These are phyloP conservation scores for Helleia helle DNA, from an alignment of 2,888 invertebrate genomes.

Conservation along the genomic window DNA sequence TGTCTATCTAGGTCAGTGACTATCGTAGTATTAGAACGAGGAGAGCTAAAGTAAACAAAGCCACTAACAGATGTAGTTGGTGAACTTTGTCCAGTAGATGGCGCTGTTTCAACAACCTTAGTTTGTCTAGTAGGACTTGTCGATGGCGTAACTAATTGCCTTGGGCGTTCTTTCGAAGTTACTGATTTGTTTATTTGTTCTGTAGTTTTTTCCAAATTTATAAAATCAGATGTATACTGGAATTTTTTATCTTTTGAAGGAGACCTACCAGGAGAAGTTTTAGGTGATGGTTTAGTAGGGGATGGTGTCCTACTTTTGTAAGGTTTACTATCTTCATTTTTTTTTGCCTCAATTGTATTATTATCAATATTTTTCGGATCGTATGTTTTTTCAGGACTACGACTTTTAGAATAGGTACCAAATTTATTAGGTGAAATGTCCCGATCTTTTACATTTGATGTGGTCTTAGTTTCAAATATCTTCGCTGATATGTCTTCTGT, in stretches of 20 bases:
- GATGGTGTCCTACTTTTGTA: slow-evolving; percentile 1
- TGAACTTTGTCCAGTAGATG: slow-evolving; percentile 63
- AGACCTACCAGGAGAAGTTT: slow-evolving; percentile 36
- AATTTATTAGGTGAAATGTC: slow-evolving; percentile 31
- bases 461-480: background rate
- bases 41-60: slow-evolving; percentile 59
- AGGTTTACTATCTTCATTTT: background rate
- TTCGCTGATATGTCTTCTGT: background rate
- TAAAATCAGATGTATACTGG: slow-evolving; percentile 42
- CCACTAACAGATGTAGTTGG: slow-evolving; percentile 74
- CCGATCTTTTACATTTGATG: too few relatives aligned
- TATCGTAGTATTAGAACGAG: slow-evolving; percentile 34
- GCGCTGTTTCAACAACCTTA: slow-evolving; percentile 40
- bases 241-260: slow-evolving; percentile 34
- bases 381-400: slow-evolving; percentile 18
- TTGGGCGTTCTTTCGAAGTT: slow-evolving; percentile 36
- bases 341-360: background rate
- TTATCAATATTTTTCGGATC: background rate
- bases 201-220: slow-evolving; percentile 37
- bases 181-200: slow-evolving; percentile 40
- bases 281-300: slow-evolving; percentile 13
- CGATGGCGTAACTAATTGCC: slow-evolving; percentile 62
- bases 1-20: slow-evolving; percentile 54
- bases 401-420: slow-evolving; percentile 32
- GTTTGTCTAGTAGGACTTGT: slow-evolving; percentile 64